These are phyloP conservation scores for Euborellia annulipes DNA, from an alignment of 1,140 invertebrate species.

Conservation along the genomic window DNA sequence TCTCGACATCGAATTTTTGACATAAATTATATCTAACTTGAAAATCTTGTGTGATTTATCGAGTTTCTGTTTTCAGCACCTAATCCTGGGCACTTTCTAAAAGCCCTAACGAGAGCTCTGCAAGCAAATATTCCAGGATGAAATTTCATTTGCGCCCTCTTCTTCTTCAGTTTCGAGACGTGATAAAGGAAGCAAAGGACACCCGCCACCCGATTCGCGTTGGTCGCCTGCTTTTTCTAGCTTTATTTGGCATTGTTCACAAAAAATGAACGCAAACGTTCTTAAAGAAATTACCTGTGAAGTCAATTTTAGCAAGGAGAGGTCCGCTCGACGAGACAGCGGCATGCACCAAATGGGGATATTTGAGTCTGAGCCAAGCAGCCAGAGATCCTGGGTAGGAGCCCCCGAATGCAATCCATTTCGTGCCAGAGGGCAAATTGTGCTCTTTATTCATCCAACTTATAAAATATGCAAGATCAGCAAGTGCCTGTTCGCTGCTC, in stretches of 20 bases:
- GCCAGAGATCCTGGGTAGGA: conserved; percentile 83
- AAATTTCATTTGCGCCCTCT: too few relatives aligned
- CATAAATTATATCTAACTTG: too few relatives aligned
- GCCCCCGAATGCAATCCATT: conserved; percentile 86
- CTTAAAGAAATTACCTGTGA: conserved; percentile 43
- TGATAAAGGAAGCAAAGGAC: neutral
- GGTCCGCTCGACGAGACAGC: conserved; percentile 82
- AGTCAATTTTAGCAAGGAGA: conserved; percentile 66
- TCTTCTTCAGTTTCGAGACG: too few relatives aligned
- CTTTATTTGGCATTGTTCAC: neutral
- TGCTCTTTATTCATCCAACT: conserved; percentile 44
- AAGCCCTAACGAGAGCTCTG: too few relatives aligned
- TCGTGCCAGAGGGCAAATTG: conserved; percentile 41
- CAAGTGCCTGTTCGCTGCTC: conserved; percentile 72
- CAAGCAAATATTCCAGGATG: too few relatives aligned
- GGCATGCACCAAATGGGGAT: conserved; percentile 72
- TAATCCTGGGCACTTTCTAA: too few relatives aligned
- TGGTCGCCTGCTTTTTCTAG: neutral
- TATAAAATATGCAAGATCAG: conserved; percentile 73
- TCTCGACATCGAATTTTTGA: too few relatives aligned
- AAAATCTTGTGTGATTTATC: too few relatives aligned
- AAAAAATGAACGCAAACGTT: too few relatives aligned
- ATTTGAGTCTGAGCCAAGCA: conserved; percentile 79
- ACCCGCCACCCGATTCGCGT: neutral
- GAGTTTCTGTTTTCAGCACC: too few relatives aligned